Percentiles rank a stretch among this genome's conserved stretches.
Evolutionary conservation across 2,797 vertebrate species (phyloP).

Genomic region (Salarias fasciatus): DNA sequence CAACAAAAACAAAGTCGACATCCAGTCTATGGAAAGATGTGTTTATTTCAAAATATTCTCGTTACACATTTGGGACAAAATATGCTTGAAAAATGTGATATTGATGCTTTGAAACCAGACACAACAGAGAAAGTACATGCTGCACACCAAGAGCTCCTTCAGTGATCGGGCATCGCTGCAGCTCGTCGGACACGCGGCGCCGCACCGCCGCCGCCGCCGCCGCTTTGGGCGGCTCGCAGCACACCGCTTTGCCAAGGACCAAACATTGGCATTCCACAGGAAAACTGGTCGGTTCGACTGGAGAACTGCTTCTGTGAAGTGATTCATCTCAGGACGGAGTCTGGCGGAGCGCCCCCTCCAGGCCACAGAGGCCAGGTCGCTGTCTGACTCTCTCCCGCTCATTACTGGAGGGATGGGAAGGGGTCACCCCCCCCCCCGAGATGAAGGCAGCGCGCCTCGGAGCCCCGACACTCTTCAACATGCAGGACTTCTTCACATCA

Average conservation of each 20-base stretch:
- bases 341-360: constrained; percentile 12
- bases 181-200: constrained; percentile 52
- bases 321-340: constrained; percentile 46
- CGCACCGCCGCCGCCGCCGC: constrained; percentile 54
- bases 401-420: constrained; percentile 21
- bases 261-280: constrained; percentile 46
- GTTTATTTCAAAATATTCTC: constrained; percentile 81
- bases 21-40: constrained; percentile 67
- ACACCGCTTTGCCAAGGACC: constrained; percentile 33
- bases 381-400: constrained; percentile 48
- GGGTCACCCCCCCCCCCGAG: constrained; percentile 36
- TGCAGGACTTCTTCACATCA: constrained; percentile 37
- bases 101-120: constrained; percentile 57
- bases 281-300: constrained; percentile 34
- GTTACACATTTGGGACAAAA: constrained; percentile 66
- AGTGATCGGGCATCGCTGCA: constrained; percentile 49
- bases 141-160: constrained; percentile 61
- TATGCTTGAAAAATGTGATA: constrained; percentile 47
- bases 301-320: constrained; percentile 21
- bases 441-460: constrained; percentile 47
- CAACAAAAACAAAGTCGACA: constrained; percentile 8
- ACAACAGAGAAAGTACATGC: constrained; percentile 71
- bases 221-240: constrained; percentile 21
- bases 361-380: constrained; percentile 48
- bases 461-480: constrained; percentile 64